A percentile compares a stretch with the other conserved stretches of the same genome.
Conservation (phyloP, 2,888 invertebrate genomes). For the Nebria brevicollis region DNA sequence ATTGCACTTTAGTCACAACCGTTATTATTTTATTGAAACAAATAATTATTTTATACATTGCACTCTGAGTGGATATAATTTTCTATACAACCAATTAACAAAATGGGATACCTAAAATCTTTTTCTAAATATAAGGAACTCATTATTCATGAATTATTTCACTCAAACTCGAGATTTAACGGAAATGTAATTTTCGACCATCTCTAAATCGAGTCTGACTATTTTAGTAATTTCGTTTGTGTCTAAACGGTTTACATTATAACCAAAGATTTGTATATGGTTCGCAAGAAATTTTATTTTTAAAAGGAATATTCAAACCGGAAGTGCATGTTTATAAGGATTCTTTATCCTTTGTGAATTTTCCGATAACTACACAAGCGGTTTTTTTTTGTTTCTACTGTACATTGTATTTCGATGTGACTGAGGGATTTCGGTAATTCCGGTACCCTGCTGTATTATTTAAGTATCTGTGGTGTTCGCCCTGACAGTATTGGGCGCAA, state of each 20-base stretch:
- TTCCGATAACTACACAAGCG: not conserved
- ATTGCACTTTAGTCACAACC: not conserved
- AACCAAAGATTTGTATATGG: too few relatives aligned
- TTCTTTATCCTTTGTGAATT: not conserved
- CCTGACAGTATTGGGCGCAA: slow-evolving; percentile 39
- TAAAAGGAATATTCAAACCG: too few relatives aligned
- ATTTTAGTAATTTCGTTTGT: too few relatives aligned
- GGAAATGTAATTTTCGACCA: too few relatives aligned
- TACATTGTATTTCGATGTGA: slow-evolving; percentile 35
- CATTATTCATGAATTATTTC: too few relatives aligned
- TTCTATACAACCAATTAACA: not conserved
- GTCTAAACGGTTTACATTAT: too few relatives aligned
- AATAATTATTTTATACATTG: not conserved
- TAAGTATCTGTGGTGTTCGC: slow-evolving; percentile 43
- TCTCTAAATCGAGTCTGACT: too few relatives aligned
- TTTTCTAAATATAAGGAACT: too few relatives aligned
- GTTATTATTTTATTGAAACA: not conserved
- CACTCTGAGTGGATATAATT: not conserved
- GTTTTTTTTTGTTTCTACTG: slow-evolving; percentile 21
- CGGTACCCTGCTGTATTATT: slow-evolving; percentile 37
- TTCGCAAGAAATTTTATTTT: too few relatives aligned
- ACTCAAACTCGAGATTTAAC: too few relatives aligned
- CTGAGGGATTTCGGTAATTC: slow-evolving; percentile 34
- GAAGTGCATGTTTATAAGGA: not conserved
- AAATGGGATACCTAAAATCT: not conserved